Conservation (phyloP, 64 coral and sea anemone species). For the Montipora cactus region DNA sequence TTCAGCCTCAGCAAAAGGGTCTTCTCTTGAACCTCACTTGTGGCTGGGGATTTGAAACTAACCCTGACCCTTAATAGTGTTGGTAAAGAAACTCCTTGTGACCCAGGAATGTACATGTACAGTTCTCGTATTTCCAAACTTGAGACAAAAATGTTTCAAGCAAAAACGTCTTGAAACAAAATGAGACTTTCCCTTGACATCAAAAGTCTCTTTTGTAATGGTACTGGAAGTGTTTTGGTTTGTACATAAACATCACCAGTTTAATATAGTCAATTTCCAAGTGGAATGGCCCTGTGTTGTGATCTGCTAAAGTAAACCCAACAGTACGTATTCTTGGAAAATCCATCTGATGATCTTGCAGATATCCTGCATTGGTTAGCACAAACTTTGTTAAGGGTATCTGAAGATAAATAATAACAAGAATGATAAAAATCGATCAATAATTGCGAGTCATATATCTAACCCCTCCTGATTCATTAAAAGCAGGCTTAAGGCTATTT, state of each 20-base stretch:
- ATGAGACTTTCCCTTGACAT: background rate
- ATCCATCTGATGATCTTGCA: constrained; percentile 97
- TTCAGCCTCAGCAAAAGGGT: too few relatives aligned
- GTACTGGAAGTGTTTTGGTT: constrained; percentile 94
- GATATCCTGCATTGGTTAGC: constrained; percentile 94
- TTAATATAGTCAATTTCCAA: constrained; percentile 97
- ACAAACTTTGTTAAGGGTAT: constrained; percentile 98
- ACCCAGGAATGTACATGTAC: too few relatives aligned
- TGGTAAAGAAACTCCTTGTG: too few relatives aligned
- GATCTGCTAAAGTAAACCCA: constrained; percentile 90
- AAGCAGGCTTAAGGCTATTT: too few relatives aligned
- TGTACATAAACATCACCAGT: constrained; percentile 84
- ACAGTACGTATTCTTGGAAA: constrained; percentile 93
- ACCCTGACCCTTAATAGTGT: too few relatives aligned
- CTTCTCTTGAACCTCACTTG: too few relatives aligned
- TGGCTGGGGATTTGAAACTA: too few relatives aligned
- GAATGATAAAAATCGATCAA: background rate
- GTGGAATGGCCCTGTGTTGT: constrained; percentile 88
- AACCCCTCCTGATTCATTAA: too few relatives aligned
- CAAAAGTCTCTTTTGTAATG: constrained; percentile 63
- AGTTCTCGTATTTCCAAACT: too few relatives aligned
- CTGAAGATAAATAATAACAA: constrained; percentile 35
- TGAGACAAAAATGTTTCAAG: too few relatives aligned
- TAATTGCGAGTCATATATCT: too few relatives aligned
- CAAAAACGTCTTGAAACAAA: too few relatives aligned